A percentile compares a stretch with the other conserved stretches of the same genome.
Conservation (phyloP, 2,888 invertebrate species). For the Anagyrus pseudococci region DNA sequence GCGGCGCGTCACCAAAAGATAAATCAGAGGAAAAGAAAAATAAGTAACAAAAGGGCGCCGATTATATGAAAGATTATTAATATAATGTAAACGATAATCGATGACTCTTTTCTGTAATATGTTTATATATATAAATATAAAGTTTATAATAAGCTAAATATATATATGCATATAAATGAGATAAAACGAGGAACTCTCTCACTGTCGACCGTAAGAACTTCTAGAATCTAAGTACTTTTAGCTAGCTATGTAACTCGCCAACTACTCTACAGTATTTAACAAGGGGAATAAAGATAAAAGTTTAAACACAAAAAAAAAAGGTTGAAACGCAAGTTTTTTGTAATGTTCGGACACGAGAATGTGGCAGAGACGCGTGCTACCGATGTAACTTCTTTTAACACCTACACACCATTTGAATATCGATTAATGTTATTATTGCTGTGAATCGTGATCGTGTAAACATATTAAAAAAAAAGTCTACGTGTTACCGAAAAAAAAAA, state of each 20-base stretch:
- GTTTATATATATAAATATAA: constrained; percentile 51
- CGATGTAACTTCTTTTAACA: constrained; percentile 33
- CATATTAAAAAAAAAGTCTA: constrained; percentile 35
- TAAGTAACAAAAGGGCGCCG: constrained; percentile 10
- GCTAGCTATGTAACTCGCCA: constrained; percentile 53
- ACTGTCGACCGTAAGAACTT: constrained; percentile 28
- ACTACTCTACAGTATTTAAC: constrained; percentile 60
- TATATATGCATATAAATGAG: constrained; percentile 40
- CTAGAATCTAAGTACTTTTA: constrained; percentile 47
- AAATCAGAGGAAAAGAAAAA: background rate
- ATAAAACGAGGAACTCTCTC: constrained; percentile 38
- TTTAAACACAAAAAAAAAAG: constrained; percentile 35
- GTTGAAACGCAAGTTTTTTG: constrained; percentile 36
- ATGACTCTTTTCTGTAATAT: constrained; percentile 51
- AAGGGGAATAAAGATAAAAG: constrained; percentile 38
- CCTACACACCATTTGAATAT: constrained; percentile 35
- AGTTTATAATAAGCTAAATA: constrained; percentile 44
- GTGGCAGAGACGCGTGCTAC: constrained; percentile 16
- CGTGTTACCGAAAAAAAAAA: constrained; percentile 32
- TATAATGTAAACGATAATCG: constrained; percentile 40
- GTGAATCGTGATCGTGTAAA: constrained; percentile 39
- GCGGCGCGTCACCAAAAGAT: constrained; percentile 29
- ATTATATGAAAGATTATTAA: constrained; percentile 37
- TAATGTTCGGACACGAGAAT: constrained; percentile 29
- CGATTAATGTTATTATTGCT: constrained; percentile 40